Evolutionary conservation across 2,797 vertebrate species (phyloP), one percentile per base, ranked within the genome.

Genomic region (Carcharodon carcharias): DNA sequence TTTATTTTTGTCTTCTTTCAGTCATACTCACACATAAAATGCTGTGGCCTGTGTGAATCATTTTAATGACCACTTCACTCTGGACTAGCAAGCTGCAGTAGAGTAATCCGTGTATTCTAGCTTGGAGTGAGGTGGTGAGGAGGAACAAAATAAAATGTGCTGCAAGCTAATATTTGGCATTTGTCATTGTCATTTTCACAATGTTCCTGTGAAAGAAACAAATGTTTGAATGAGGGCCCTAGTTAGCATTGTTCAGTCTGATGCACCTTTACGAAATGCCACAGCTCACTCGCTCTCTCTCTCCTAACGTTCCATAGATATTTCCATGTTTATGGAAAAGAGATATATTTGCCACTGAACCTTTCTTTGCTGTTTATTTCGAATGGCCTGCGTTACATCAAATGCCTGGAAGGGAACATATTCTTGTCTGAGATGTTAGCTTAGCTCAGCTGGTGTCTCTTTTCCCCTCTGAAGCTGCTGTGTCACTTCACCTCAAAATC

Each of bases 301-400:
- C 61, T n/a, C 40, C 82, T 14, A 58, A 96, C 23, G 23, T 50
- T 96, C 56, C 21, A 77, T 65, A 0, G 40, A 28, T 69, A 80
- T 40, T 96, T 58, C 95, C 67, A 77, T 56, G 71, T 96, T 77
- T 96, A 80, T n/a, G 28, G 35, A 11, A 80, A 61, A 65, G 73
- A 82, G 73, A 65, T 80, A 23, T 61, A 58, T 61, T 77, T 61
- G 26, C 26, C n/a, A 21, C 35, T 58, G 71, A 58, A n/a, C 35
- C 65, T 26, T 50, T 21, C 96, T 21, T n/a, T n/a, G 63, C 80
- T 85, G n/a, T 87, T 96, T 87, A 89, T 96, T 82, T 69, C 40
- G 56, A 54, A 87, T 69, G 61, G 0, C 89, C 35, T 65, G 35
- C 4, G 2, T 21, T 63, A 40, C 89, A 40, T 93, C 91, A 67